Percentiles rank a stretch among this genome's conserved stretches.
Conservation (phyloP, 2,888 invertebrate genomes). For the Drosophila meridiana region DNA sequence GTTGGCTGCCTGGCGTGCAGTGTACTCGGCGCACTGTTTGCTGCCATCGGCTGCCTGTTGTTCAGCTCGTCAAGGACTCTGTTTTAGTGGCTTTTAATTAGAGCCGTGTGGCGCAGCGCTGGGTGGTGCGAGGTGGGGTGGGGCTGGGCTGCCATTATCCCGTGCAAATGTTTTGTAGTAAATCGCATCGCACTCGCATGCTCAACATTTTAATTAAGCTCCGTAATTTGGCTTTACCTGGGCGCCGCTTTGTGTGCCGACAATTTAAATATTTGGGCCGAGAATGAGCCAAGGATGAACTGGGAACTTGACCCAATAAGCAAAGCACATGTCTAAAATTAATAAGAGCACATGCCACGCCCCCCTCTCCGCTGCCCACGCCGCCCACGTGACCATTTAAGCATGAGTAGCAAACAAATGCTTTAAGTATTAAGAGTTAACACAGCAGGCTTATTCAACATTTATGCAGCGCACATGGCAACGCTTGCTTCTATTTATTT, state of each 20-base stretch:
- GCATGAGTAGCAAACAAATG: conserved; percentile 17
- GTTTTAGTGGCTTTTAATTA: conserved; percentile 66
- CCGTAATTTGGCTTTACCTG: conserved; percentile 47
- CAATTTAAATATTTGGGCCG: conserved; percentile 14
- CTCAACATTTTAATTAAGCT: conserved; percentile 67
- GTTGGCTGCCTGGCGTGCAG: neutral
- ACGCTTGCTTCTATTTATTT: conserved; percentile 22
- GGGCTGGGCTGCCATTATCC: neutral
- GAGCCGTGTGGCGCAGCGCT: conserved; percentile 22
- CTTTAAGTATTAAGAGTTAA: conserved; percentile 16
- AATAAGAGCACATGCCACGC: neutral
- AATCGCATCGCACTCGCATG: conserved; percentile 46
- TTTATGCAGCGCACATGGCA: conserved; percentile 56
- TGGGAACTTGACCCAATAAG: conserved; percentile 26
- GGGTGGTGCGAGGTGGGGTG: neutral
- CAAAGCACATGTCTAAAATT: conserved; percentile 21
- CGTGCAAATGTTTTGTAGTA: conserved; percentile 23
- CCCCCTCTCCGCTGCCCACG: neutral
- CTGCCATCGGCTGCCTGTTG: conserved; percentile 23
- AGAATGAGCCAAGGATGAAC: conserved; percentile 3
- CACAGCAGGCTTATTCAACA: conserved; percentile 34
- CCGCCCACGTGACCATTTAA: neutral
- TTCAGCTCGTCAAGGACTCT: conserved; percentile 35
- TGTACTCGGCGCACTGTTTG: conserved; percentile 12
- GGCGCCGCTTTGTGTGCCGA: conserved; percentile 1